phyloP scores from a whole-genome alignment of 2,888 invertebrate species.

The Ypsolopha scabrella region DNA sequence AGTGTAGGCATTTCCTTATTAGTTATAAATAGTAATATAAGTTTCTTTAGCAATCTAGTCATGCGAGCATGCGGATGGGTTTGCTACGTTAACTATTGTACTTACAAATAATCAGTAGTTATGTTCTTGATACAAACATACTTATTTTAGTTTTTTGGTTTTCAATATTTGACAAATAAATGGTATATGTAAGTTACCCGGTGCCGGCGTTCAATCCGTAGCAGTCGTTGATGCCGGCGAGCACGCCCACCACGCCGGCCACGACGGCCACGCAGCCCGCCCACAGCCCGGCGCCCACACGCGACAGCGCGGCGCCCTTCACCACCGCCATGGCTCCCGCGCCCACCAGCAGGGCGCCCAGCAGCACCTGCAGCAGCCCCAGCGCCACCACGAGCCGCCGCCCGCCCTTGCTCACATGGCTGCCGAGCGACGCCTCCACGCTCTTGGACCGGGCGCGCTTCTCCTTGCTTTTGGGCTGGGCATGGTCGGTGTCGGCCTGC shows the following conservation, averaged over 20 bases:
- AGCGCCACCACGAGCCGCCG: constrained; percentile 58
- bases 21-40: no score
- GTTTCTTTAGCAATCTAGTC: no score
- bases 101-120: no score
- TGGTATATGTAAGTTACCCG: constrained; percentile 30
- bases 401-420: constrained; percentile 13
- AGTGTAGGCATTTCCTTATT: no score
- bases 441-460: constrained; percentile 35
- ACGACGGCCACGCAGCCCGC: constrained; percentile 74
- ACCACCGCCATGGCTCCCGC: constrained; percentile 74
- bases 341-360: constrained; percentile 73
- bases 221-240: constrained; percentile 72
- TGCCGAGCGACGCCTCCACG: constrained; percentile 37
- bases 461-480: constrained; percentile 24
- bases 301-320: constrained; percentile 69
- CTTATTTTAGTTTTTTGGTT: not conserved
- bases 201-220: constrained; percentile 45
- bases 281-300: constrained; percentile 77
- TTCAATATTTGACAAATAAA: not conserved
- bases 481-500: constrained; percentile 12
- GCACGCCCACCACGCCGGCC: constrained; percentile 72
- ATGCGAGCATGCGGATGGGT: no score
- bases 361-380: constrained; percentile 72
- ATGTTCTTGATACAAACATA: not conserved
- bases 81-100: no score